Evolutionary conservation across 2,888 invertebrate genomes (phyloP).

Genomic region (Nomada lathburiana): DNA sequence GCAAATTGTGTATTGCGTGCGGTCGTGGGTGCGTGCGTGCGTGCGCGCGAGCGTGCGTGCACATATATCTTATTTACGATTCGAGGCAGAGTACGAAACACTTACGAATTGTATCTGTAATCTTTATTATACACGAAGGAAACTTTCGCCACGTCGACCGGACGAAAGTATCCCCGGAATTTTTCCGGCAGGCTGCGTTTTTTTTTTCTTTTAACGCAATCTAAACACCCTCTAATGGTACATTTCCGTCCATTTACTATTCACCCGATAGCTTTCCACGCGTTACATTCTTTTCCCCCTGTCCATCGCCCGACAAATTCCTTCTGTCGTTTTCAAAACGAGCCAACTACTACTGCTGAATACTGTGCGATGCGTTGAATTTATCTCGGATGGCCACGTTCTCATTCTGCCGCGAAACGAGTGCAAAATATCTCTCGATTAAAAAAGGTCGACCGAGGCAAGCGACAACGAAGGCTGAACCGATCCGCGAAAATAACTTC

Average conservation of each 20-base stretch:
- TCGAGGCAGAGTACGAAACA: background rate
- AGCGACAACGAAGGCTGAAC: background rate
- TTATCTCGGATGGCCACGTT: no score
- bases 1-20: background rate
- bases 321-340: no score
- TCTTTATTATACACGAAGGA: slow-evolving; percentile 15
- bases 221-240: background rate
- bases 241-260: no score
- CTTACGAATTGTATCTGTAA: slow-evolving; percentile 17
- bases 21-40: background rate
- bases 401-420: background rate
- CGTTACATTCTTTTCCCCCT: no score
- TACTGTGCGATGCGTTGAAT: no score
- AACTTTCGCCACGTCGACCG: slow-evolving; percentile 18
- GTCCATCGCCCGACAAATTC: no score
- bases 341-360: no score
- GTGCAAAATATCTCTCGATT: background rate
- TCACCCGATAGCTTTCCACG: no score
- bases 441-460: background rate
- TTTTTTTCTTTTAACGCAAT: background rate
- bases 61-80: background rate
- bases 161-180: background rate
- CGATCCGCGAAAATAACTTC: background rate
- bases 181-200: background rate
- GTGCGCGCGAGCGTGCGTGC: background rate